Conservation (phyloP, 1,140 invertebrate genomes). For the Calephelis virginiensis region DNA sequence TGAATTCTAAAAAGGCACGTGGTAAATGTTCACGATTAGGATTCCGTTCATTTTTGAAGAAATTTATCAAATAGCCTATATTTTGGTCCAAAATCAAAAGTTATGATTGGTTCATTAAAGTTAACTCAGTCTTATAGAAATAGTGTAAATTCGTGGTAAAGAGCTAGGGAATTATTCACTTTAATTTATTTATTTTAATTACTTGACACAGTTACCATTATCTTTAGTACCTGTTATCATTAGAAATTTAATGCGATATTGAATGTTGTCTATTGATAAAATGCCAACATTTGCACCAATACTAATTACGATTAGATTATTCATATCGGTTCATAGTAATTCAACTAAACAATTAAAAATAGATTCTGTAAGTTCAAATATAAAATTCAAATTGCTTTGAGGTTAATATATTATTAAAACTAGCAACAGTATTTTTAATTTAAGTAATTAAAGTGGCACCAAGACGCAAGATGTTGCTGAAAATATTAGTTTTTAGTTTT, state of each 20-base stretch:
- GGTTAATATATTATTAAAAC: neutral
- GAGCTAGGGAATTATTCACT: no score
- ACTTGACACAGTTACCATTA: neutral
- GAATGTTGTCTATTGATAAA: neutral
- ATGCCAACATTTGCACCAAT: neutral
- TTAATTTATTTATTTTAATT: neutral
- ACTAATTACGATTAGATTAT: neutral
- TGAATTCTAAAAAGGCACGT: no score
- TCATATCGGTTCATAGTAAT: neutral
- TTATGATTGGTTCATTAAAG: no score
- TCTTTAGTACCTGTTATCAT: neutral
- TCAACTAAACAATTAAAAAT: neutral
- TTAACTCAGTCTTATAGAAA: no score
- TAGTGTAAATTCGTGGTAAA: no score
- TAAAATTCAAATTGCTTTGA: neutral
- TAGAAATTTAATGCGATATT: neutral
- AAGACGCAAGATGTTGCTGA: slow-evolving; percentile 34
- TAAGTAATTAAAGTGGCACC: neutral
- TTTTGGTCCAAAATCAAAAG: no score
- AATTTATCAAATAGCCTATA: no score
- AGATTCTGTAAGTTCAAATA: neutral
- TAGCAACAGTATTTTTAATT: neutral
- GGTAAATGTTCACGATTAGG: no score
- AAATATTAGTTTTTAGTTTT: slow-evolving; percentile 39
- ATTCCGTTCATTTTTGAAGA: no score